phyloP scores from a whole-genome alignment of 2,888 invertebrate genomes.

The Sturmia bella region DNA sequence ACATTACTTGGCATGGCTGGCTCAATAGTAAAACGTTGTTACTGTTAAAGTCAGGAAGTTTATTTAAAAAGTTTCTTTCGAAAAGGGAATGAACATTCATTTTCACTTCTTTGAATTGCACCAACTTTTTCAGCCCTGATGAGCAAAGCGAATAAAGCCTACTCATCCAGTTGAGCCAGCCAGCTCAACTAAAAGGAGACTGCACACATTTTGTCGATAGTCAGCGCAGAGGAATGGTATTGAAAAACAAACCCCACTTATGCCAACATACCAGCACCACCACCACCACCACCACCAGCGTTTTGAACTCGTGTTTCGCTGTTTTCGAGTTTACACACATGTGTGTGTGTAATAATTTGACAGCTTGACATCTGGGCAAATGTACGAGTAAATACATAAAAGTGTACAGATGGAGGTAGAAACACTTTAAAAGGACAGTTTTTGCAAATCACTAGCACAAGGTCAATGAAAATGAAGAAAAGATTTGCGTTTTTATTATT shows the following conservation, averaged over 20 bases:
- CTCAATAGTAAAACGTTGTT: no score
- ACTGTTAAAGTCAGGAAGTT: no score
- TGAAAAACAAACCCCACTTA: conserved; percentile 31
- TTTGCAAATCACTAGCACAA: conserved; percentile 42
- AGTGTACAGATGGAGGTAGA: not conserved
- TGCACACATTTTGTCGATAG: conserved; percentile 23
- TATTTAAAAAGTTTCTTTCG: no score
- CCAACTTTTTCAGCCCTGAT: no score
- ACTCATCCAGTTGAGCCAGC: not conserved
- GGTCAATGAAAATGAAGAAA: conserved; percentile 31
- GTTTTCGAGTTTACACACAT: conserved; percentile 15
- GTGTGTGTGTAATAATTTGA: conserved; percentile 17
- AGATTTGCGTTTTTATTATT: no score
- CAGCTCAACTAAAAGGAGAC: conserved; percentile 36
- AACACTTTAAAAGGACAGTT: not conserved
- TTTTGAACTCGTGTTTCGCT: not conserved
- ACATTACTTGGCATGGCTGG: no score
- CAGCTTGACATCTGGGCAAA: conserved; percentile 50
- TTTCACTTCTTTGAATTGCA: no score
- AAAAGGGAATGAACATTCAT: no score
- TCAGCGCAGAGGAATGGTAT: not conserved
- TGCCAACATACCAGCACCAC: conserved; percentile 2
- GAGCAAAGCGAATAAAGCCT: not conserved
- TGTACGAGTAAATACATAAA: conserved; percentile 13
- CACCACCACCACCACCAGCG: no score